Percentiles rank a stretch among this genome's conserved stretches.
Conservation (phyloP, 2,797 vertebrate genomes). For the Neomorphus geoffroyi region DNA sequence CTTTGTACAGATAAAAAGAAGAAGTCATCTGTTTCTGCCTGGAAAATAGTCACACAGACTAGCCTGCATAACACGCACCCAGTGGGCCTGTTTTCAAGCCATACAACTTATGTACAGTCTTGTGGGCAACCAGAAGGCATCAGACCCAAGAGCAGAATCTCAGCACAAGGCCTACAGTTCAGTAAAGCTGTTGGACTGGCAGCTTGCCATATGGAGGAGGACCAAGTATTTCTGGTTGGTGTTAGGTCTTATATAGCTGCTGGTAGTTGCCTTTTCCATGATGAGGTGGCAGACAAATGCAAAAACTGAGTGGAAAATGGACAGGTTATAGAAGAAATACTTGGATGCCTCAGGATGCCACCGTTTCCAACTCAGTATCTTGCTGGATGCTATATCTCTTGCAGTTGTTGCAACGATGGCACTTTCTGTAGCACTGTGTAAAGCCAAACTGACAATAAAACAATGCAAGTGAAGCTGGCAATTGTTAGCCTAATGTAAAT, state of each 20-base stretch:
- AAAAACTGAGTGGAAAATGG: neutral
- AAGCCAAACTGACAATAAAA: neutral
- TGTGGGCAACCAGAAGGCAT: neutral
- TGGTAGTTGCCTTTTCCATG: neutral
- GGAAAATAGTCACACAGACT: neutral
- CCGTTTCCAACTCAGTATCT: rapidly evolving
- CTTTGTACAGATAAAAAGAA: neutral
- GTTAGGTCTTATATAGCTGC: neutral
- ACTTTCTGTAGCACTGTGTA: neutral
- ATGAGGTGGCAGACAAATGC: neutral
- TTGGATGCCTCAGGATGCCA: neutral
- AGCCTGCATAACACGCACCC: neutral
- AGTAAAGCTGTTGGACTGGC: neutral
- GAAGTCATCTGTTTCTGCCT: neutral
- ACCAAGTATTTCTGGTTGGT: neutral
- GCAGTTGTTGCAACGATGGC: neutral
- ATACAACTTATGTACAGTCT: neutral
- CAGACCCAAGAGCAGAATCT: neutral
- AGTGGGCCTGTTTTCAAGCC: neutral
- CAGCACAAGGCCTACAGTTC: rapidly evolving
- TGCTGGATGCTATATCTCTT: neutral
- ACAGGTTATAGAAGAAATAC: neutral
- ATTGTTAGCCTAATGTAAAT: neutral
- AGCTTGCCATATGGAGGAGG: neutral
- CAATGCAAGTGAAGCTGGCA: neutral